Evolutionary conservation across 2,888 invertebrate species (phyloP), one percentile per base, ranked within the genome.

Genomic region (Coelogynopora nodosa): DNA sequence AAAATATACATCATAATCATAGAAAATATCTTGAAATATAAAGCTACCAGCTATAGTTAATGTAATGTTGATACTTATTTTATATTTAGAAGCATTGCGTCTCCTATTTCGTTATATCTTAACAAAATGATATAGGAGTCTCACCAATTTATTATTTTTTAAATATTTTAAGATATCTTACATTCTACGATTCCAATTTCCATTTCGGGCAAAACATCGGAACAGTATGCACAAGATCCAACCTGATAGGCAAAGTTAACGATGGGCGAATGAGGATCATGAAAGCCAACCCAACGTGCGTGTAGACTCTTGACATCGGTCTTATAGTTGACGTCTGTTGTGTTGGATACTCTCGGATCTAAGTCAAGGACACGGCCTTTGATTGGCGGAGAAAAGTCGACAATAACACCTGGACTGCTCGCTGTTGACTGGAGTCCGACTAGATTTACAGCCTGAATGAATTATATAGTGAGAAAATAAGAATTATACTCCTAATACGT

Each of bases 391-490:
- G 74, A 74, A 23, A 74, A 74, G 27, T 74, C 74, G 18, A 74
- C 74, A 26, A 74, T 13, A 23, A 74, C 74, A 23, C 27, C 74
- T 10, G 27, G 74, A 74, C 74, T 74, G 5, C 74, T 26, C 27
- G 74, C 23, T 5, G 74, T 74, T 13, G 23, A 74, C 23, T 74
- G 18, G 23, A 74, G 74, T 13, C 74, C 74, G 74, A 26, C 74
- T 10, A 74, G 27, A 23, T 74, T 74, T 2, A 74, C 74, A 5
- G 74, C 74, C 74, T 74, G 74, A 13, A 13, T 49, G 10, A 49
- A 13, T 49, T 13, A 82, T 86, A 31, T 87, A 86, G 0, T 86
- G 85, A 86, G 85, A 30, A n/a, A n/a, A 80, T 83, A 26, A 13
- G n/a, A n/a, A n/a, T n/a, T n/a, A n/a, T n/a, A n/a, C n/a, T n/a